Evolutionary conservation across 2,888 invertebrate genomes (phyloP).

Genomic region (Galeruca laticollis): DNA sequence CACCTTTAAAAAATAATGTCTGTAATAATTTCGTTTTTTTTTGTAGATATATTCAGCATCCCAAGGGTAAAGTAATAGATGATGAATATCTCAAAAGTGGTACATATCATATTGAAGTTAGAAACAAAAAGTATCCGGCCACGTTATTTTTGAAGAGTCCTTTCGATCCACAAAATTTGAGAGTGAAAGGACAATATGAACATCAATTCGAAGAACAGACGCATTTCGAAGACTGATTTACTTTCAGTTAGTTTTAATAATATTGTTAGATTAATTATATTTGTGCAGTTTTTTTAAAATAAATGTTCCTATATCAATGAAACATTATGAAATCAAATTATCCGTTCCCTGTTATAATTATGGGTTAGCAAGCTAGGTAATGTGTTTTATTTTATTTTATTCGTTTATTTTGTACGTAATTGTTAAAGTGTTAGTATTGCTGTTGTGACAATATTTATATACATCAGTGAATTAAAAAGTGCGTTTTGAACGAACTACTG

Average conservation of each 20-base stretch:
- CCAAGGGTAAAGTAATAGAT: constrained; percentile 73
- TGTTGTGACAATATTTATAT: too few relatives aligned
- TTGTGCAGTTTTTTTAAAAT: not conserved
- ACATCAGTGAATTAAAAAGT: too few relatives aligned
- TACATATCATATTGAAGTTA: constrained; percentile 82
- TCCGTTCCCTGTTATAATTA: too few relatives aligned
- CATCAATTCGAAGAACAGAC: constrained; percentile 63
- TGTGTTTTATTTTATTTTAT: too few relatives aligned
- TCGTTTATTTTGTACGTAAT: too few relatives aligned
- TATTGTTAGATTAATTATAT: not conserved
- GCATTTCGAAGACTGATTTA: constrained; percentile 66
- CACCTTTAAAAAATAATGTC: too few relatives aligned
- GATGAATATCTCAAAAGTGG: constrained; percentile 77
- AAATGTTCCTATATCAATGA: too few relatives aligned
- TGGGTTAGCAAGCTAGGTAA: too few relatives aligned
- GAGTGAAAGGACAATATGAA: constrained; percentile 79
- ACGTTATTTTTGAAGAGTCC: constrained; percentile 79
- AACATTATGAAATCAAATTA: too few relatives aligned
- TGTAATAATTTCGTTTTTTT: constrained; percentile 21
- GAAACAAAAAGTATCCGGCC: constrained; percentile 81
- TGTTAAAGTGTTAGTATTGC: too few relatives aligned
- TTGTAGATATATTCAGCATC: constrained; percentile 70
- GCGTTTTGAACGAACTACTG: too few relatives aligned
- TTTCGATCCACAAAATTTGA: constrained; percentile 83
- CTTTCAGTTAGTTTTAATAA: constrained; percentile 11